A percentile compares a stretch with the other conserved stretches of the same genome.
phyloP scores from a whole-genome alignment of 2,888 invertebrate genomes.

The Latrodectus hesperus region DNA sequence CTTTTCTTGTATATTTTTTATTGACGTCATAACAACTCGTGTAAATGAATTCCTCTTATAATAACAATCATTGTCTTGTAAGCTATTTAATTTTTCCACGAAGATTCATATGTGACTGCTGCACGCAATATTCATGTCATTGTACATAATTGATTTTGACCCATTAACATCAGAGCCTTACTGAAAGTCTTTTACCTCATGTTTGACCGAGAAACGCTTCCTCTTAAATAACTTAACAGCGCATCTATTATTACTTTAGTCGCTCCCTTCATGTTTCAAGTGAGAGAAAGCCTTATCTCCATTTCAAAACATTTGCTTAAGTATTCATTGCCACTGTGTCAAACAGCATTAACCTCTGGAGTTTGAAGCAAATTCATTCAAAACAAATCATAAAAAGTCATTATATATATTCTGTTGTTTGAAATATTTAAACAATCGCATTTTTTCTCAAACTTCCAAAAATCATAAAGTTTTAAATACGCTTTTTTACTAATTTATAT shows the following conservation, averaged over 20 bases:
- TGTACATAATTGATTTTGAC: conserved; percentile 20
- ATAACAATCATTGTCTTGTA: not conserved
- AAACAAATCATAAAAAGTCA: no score
- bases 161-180: not conserved
- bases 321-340: not conserved
- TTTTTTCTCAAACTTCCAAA: no score
- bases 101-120: conserved; percentile 26
- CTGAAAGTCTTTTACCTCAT: not conserved
- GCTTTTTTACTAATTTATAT: no score
- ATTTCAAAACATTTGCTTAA: not conserved
- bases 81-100: conserved; percentile 24
- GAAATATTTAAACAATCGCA: no score
- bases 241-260: not conserved
- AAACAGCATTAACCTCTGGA: not conserved
- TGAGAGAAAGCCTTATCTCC: not conserved
- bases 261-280: not conserved
- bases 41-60: no score
- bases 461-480: no score
- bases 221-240: conserved; percentile 1
- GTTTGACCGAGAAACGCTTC: conserved; percentile 2
- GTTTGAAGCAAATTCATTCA: no score
- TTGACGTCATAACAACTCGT: no score
- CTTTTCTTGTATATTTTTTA: no score
- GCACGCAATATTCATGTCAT: conserved; percentile 45
- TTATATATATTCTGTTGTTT: no score